Evolutionary conservation across 2,888 invertebrate genomes (phyloP).

Genomic region (Pilophorus perplexus): DNA sequence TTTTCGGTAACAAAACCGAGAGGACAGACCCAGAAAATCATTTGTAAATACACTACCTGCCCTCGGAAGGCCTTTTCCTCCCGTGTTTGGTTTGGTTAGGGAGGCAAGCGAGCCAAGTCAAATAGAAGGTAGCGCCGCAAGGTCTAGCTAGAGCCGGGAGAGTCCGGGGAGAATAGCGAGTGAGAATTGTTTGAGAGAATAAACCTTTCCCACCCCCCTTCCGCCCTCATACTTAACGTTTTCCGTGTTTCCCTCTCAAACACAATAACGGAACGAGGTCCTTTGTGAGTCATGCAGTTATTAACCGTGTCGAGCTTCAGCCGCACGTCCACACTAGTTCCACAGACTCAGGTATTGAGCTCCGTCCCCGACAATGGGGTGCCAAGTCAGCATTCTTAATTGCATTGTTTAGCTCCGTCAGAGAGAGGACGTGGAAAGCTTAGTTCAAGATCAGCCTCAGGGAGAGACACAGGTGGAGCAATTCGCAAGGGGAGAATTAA

Average conservation of each 20-base stretch:
- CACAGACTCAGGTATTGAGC: conserved; percentile 21
- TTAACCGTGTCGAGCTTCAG: conserved; percentile 17
- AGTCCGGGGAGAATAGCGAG: too few species aligned
- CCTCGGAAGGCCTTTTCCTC: conserved; percentile 7
- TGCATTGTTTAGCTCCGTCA: conserved; percentile 16
- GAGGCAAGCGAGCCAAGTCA: neutral
- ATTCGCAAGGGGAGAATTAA: conserved; percentile 12
- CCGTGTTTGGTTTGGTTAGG: conserved; percentile 6
- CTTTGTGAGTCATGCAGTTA: conserved; percentile 27
- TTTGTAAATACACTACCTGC: conserved; percentile 5
- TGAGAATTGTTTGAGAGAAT: too few species aligned
- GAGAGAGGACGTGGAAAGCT: neutral
- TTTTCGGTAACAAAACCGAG: too few species aligned
- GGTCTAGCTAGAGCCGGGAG: too few species aligned
- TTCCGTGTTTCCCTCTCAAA: conserved; percentile 10
- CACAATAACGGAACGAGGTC: conserved; percentile 12
- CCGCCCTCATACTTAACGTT: too few species aligned
- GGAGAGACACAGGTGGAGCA: conserved; percentile 3
- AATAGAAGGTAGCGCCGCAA: neutral
- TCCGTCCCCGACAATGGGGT: conserved; percentile 19
- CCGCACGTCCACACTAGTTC: neutral
- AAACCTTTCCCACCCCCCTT: too few species aligned
- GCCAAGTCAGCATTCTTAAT: conserved; percentile 33
- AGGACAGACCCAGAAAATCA: conserved; percentile 19
- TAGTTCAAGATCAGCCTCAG: too few species aligned